phyloP scores from a whole-genome alignment of 2,797 vertebrate genomes.

The Dipus sagitta region DNA sequence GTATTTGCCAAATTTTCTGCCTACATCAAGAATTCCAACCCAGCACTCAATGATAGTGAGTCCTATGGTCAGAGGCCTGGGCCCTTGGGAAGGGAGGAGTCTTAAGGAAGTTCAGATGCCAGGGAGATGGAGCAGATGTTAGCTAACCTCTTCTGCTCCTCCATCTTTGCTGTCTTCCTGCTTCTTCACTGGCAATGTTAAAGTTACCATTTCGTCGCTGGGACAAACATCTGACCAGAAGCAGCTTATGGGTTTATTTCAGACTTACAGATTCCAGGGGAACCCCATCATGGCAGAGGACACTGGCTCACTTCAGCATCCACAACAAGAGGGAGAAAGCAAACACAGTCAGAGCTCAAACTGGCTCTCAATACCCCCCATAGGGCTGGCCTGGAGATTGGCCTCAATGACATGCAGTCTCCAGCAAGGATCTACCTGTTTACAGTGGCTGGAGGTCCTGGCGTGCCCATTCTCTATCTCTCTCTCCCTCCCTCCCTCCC shows the following conservation, averaged over 20 bases:
- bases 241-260: not conserved
- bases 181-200: not conserved
- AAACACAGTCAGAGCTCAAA: too few species aligned
- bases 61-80: slow-evolving; percentile 17
- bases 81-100: not conserved
- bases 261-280: too few species aligned
- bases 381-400: too few species aligned
- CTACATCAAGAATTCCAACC: slow-evolving; percentile 96
- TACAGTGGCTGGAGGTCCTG: too few species aligned
- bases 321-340: too few species aligned
- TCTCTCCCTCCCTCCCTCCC: too few species aligned
- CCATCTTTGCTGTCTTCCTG: not conserved
- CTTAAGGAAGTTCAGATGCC: not conserved
- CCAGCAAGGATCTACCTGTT: too few species aligned
- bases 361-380: too few species aligned
- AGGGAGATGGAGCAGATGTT: slow-evolving; percentile 12
- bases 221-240: not conserved
- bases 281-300: too few species aligned
- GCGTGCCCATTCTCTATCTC: too few species aligned
- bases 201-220: not conserved
- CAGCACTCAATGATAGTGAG: slow-evolving; percentile 92
- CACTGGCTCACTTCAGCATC: too few species aligned
- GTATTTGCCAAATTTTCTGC: slow-evolving; percentile 97
- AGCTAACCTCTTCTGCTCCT: not conserved
- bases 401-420: too few species aligned